These are phyloP conservation scores for Hermetia illucens DNA, from an alignment of 1,140 invertebrate genomes.

Conservation along the genomic window DNA sequence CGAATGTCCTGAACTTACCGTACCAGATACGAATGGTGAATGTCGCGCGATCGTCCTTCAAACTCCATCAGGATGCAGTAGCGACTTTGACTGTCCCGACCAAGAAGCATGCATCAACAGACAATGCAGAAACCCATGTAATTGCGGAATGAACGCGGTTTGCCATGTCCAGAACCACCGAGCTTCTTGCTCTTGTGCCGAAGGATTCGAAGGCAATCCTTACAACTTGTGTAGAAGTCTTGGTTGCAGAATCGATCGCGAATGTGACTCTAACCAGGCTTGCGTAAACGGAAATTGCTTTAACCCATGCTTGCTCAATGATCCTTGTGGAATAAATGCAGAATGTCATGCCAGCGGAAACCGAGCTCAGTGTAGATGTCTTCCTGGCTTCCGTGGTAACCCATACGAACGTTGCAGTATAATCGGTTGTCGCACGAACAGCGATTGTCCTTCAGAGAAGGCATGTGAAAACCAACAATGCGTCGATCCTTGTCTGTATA, in stretches of 20 bases:
- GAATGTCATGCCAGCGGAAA: conserved; percentile 68
- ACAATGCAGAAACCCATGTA: conserved; percentile 73
- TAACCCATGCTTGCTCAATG: conserved; percentile 62
- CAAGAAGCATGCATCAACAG: conserved; percentile 71
- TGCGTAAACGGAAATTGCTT: conserved; percentile 75
- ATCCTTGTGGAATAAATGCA: conserved; percentile 69
- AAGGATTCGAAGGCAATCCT: conserved; percentile 73
- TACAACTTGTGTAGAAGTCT: conserved; percentile 60
- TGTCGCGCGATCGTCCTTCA: conserved; percentile 57
- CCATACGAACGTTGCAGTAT: conserved; percentile 57
- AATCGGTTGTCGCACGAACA: conserved; percentile 76
- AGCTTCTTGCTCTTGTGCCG: conserved; percentile 69
- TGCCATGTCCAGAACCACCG: conserved; percentile 72
- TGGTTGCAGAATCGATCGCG: conserved; percentile 61
- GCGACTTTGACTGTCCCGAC: conserved; percentile 60
- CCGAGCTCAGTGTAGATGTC: conserved; percentile 61
- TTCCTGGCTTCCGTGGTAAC: conserved; percentile 66
- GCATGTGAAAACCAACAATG: conserved; percentile 72
- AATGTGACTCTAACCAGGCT: conserved; percentile 63
- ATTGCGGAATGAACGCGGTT: conserved; percentile 70
- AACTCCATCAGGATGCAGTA: conserved; percentile 53
- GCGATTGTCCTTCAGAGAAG: conserved; percentile 71
- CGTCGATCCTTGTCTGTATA: conserved; percentile 66
- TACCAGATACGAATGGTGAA: conserved; percentile 58
- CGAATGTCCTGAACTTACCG: conserved; percentile 67